Evolutionary conservation across 2,797 vertebrate species (phyloP).

Genomic region (Discoglossus pictus): DNA sequence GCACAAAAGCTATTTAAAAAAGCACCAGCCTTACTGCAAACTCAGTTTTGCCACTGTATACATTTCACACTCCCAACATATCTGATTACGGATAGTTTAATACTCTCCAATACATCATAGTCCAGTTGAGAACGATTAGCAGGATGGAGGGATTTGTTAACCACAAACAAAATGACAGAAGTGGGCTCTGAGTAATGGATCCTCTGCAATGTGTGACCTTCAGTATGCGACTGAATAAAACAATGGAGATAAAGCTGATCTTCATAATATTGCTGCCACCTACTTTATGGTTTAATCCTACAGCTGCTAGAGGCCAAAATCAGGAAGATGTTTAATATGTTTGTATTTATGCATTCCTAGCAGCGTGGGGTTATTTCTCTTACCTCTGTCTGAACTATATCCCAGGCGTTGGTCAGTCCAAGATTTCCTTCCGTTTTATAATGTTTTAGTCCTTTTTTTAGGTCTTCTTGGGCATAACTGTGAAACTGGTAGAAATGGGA

Average conservation of each 20-base stretch:
- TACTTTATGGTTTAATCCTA: background rate
- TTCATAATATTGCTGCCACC: background rate
- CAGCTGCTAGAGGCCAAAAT: background rate
- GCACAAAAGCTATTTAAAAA: conserved; percentile 5
- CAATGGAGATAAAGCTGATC: too few relatives aligned
- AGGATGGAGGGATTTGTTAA: conserved; percentile 27
- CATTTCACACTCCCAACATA: background rate
- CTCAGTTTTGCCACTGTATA: background rate
- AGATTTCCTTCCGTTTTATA: conserved; percentile 49
- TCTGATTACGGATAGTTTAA: conserved; percentile 11
- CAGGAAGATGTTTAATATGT: too few relatives aligned
- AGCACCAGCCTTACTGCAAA: background rate
- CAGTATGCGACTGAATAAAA: background rate
- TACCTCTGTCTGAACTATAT: conserved; percentile 56
- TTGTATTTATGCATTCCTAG: background rate
- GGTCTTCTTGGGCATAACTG: conserved; percentile 53
- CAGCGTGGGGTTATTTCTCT: background rate
- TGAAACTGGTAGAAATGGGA: conserved; percentile 48
- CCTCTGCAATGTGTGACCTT: conserved; percentile 2
- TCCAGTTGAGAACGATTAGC: conserved; percentile 12
- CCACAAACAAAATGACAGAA: conserved; percentile 12
- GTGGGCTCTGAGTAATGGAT: conserved; percentile 21
- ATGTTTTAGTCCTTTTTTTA: conserved; percentile 53
- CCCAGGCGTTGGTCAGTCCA: conserved; percentile 57
- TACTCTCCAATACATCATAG: conserved; percentile 10